These are phyloP conservation scores for Strigops habroptila DNA, from an alignment of 2,113 vertebrate genomes.

Conservation along the genomic window DNA sequence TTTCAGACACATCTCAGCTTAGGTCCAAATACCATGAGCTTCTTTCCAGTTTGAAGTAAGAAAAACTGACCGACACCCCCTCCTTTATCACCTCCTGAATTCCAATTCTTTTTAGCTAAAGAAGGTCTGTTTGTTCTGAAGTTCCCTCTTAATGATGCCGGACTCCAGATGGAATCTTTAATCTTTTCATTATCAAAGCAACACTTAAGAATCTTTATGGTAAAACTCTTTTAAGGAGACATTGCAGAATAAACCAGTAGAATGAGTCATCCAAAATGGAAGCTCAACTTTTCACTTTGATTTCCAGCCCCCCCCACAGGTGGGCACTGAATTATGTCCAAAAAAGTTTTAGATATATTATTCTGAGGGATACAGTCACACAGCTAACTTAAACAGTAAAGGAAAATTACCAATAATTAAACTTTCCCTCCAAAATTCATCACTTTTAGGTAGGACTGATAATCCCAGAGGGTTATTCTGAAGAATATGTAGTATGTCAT, in stretches of 20 bases:
- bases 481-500: background rate
- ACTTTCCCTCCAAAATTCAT: background rate
- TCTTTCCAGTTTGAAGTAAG: background rate
- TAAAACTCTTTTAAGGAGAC: background rate
- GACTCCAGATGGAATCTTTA: background rate
- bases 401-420: background rate
- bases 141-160: background rate
- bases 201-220: background rate
- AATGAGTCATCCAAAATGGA: background rate
- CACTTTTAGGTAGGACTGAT: background rate
- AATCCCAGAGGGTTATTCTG: background rate
- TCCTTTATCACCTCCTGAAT: background rate
- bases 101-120: too few species aligned
- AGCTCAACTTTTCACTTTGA: background rate
- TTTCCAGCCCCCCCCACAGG: background rate
- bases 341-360: background rate
- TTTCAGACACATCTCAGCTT: background rate
- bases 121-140: background rate
- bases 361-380: background rate
- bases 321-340: background rate
- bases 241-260: background rate
- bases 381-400: background rate
- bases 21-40: background rate
- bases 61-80: background rate
- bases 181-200: background rate